These are phyloP conservation scores for Cerceris ruficornis DNA, from an alignment of 2,888 invertebrate species.

Conservation along the genomic window DNA sequence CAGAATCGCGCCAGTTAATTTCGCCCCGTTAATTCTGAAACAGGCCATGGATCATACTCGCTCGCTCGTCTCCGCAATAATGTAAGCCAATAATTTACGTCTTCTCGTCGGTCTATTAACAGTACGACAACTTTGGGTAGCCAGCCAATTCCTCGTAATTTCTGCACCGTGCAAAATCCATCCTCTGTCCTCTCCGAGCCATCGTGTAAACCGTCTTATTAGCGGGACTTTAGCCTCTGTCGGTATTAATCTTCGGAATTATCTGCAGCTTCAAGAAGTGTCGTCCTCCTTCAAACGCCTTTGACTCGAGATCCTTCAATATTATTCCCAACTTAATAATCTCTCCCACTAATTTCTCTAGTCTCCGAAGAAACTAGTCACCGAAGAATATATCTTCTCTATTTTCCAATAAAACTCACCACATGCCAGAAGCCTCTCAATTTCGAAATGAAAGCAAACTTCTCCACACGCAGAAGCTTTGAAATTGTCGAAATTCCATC, in stretches of 20 bases:
- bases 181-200: not conserved
- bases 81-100: conserved; percentile 62
- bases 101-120: conserved; percentile 66
- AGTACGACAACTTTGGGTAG: conserved; percentile 36
- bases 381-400: too few species aligned
- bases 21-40: conserved; percentile 32
- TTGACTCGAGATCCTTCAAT: too few species aligned
- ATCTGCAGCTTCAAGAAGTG: conserved; percentile 3
- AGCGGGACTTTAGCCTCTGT: conserved; percentile 13
- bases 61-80: conserved; percentile 35
- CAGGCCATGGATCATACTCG: conserved; percentile 30
- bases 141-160: conserved; percentile 42
- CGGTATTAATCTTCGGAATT: conserved; percentile 43
- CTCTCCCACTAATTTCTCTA: too few species aligned
- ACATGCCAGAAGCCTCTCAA: too few species aligned
- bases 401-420: too few species aligned
- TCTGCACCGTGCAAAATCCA: conserved; percentile 19
- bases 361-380: too few species aligned
- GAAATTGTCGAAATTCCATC: too few species aligned
- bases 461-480: too few species aligned
- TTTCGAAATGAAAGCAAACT: too few species aligned
- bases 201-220: conserved; percentile 39
- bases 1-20: conserved; percentile 46
- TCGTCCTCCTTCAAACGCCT: not conserved
- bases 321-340: too few species aligned